phyloP scores from a whole-genome alignment of 1,140 invertebrate species.

The Diorhabda sublineata region DNA sequence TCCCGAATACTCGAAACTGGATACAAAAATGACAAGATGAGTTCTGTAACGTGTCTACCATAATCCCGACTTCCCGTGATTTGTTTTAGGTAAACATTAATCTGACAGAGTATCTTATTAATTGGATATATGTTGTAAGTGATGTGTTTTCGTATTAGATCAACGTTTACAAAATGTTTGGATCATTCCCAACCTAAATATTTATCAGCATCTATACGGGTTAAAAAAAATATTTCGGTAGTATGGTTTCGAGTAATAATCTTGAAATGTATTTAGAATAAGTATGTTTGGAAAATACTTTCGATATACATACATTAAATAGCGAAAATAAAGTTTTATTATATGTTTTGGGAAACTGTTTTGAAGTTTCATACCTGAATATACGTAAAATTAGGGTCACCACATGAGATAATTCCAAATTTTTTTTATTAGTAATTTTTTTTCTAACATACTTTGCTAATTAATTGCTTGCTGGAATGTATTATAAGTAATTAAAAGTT shows the following conservation, averaged over 20 bases:
- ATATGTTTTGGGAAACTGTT: too few species aligned
- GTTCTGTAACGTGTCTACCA: slow-evolving; percentile 17
- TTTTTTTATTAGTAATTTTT: too few species aligned
- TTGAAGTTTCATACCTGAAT: too few species aligned
- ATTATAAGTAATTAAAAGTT: too few species aligned
- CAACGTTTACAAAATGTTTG: slow-evolving; percentile 9
- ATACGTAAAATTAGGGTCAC: too few species aligned
- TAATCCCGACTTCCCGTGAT: slow-evolving; percentile 20
- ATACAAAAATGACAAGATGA: slow-evolving; percentile 8
- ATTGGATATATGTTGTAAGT: slow-evolving; percentile 6
- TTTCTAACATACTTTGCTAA: too few species aligned
- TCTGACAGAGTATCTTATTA: slow-evolving; percentile 19
- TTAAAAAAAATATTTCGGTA: background rate
- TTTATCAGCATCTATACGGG: slow-evolving; percentile 4
- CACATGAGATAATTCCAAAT: too few species aligned
- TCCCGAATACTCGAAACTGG: background rate
- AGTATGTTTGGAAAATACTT: too few species aligned
- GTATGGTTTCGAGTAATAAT: background rate
- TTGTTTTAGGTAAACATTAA: slow-evolving; percentile 21
- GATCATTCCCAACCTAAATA: slow-evolving; percentile 13
- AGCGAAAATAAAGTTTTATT: too few species aligned
- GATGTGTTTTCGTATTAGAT: slow-evolving; percentile 11
- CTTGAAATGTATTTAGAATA: too few species aligned
- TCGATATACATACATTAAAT: too few species aligned
- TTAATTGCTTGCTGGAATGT: too few species aligned